Evolutionary conservation across 2,888 invertebrate species (phyloP).

Genomic region (Hypena proboscidalis): DNA sequence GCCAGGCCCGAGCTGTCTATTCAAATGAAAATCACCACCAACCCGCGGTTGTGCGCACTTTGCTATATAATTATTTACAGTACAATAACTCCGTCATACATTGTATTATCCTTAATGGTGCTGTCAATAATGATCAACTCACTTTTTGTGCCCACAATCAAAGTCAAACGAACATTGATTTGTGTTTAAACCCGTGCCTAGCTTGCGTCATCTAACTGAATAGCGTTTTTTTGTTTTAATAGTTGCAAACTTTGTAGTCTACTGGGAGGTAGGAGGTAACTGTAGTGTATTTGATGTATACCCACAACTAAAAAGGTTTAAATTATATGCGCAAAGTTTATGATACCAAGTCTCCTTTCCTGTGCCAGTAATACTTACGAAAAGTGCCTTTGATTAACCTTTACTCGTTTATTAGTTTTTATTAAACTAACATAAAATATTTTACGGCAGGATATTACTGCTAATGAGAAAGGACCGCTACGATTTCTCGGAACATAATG

Average conservation of each 20-base stretch:
- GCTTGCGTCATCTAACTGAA: slow-evolving; percentile 1
- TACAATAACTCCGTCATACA: slow-evolving; percentile 53
- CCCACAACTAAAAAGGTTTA: no score
- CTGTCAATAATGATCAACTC: slow-evolving; percentile 42
- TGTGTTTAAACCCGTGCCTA: slow-evolving; percentile 11
- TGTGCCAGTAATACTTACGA: no score
- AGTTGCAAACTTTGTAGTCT: no score
- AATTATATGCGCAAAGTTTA: no score
- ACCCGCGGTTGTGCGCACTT: slow-evolving; percentile 59
- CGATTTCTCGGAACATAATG: slow-evolving; percentile 55
- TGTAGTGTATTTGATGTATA: no score
- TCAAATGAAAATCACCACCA: slow-evolving; percentile 59
- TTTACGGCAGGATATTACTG: slow-evolving; percentile 51
- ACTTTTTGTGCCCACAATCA: slow-evolving; percentile 38
- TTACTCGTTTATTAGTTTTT: slow-evolving; percentile 10
- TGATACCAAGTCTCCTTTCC: no score
- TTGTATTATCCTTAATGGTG: slow-evolving; percentile 51
- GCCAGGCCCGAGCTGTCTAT: slow-evolving; percentile 59
- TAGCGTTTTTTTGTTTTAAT: not conserved
- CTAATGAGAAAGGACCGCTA: slow-evolving; percentile 35
- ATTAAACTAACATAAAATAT: slow-evolving; percentile 30
- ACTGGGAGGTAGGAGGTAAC: no score
- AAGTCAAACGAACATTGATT: slow-evolving; percentile 12
- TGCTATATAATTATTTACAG: slow-evolving; percentile 61
- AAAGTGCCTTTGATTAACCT: no score